A percentile compares a stretch with the other conserved stretches of the same genome.
Evolutionary conservation across 2,888 invertebrate species (phyloP).

Genomic region (Ophion ventricosus): DNA sequence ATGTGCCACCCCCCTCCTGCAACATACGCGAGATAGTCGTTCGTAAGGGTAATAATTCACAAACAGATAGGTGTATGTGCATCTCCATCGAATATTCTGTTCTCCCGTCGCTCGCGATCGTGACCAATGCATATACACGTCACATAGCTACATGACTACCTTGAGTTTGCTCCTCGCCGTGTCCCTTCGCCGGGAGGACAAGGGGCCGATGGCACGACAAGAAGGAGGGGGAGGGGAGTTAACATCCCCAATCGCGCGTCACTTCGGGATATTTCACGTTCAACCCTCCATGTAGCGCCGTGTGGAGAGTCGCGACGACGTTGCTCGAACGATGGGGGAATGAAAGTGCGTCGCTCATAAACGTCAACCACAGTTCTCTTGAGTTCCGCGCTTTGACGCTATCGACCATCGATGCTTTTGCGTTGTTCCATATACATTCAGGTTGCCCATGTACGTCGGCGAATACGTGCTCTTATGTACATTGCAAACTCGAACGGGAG

Average conservation of each 20-base stretch:
- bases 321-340: constrained; percentile 20
- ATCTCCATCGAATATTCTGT: constrained; percentile 59
- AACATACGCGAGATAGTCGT: constrained; percentile 46
- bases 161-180: constrained; percentile 20
- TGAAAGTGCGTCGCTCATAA: constrained; percentile 80
- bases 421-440: not conserved
- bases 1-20: not conserved
- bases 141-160: constrained; percentile 19
- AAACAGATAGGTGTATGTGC: constrained; percentile 53
- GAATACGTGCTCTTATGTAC: too few relatives aligned
- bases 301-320: constrained; percentile 8
- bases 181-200: constrained; percentile 9
- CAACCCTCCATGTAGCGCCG: not conserved
- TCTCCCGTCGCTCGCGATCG: constrained; percentile 40
- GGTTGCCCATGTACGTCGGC: not conserved
- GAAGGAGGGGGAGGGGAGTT: not conserved
- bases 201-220: not conserved
- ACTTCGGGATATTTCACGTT: constrained; percentile 54
- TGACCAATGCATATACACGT: constrained; percentile 7
- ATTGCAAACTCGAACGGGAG: not conserved
- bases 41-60: constrained; percentile 60
- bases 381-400: constrained; percentile 64
- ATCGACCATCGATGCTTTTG: constrained; percentile 64
- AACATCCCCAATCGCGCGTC: constrained; percentile 9
- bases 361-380: constrained; percentile 79